Evolutionary conservation across 2,113 vertebrate genomes (phyloP), one percentile per base, ranked within the genome.

Genomic region (Actenoides hombroni): DNA sequence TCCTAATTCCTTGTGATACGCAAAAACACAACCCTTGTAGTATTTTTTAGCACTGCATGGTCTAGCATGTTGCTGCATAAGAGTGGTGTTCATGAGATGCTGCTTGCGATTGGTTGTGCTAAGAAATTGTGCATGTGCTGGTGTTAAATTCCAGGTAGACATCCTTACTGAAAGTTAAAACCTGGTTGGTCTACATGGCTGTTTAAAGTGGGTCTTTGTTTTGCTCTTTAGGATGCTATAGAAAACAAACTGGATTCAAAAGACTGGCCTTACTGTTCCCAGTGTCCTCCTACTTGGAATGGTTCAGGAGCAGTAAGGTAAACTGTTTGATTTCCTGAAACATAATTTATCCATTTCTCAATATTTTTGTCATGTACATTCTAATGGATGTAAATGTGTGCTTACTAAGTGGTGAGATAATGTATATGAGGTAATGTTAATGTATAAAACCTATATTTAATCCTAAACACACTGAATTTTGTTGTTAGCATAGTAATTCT

Each of bases 271-370:
- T 99, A 99, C 67, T 98, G 98, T 98, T 99, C 99, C 6, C 98
- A 98, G 77, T 99, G 98, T 92, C 99, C 99, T 56, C 98, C 99
- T 61, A 98, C 99, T 8, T 99, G 99, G 99, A 99, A 99, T 49
- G 99, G 99, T 40, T 99, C 99, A 11, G 99, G 99, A 71, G 99
- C 98, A 75, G 99, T 99, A 83, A 99, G 99, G 99, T 99, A 98
- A 96, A 77, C 31, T 5, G 9, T 83, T 93, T 40, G 2, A 26
- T 75, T 92, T 87, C 19, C 74, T 70, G 42, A 46, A 56, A 65
- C 7, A 7, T n/a, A 11, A 25, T 39, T 49, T 81, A 77, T 26
- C 6, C 4, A 2, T 25, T 78, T 78, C 31, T 88, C 20, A 46
- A 6, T 77, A 4, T 57, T 57, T 61, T 42, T 85, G 49, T 57